Evolutionary conservation across 1,140 invertebrate species (phyloP), one percentile per base, ranked within the genome.

Genomic region (Dryas iulia): DNA sequence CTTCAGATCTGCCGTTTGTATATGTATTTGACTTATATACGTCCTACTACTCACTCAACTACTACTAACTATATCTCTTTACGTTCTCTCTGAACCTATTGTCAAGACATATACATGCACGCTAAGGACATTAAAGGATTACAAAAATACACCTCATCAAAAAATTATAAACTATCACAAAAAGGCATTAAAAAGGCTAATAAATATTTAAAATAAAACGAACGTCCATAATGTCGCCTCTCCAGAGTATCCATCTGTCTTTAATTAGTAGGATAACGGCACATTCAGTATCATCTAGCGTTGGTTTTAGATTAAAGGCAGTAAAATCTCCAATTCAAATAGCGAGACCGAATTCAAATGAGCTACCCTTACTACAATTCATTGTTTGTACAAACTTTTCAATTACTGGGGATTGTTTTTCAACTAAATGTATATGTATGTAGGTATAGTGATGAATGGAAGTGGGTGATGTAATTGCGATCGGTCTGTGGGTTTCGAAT

Each of bases 291-390:
- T 74, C 81, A 79, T 79, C 74, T 74, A 71, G 67, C 81, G 81
- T 78, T 81, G 86, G 79, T 82, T 85, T 83, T 82, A 85, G 83
- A 88, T 86, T 88, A 88, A 84, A 82, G 81, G 76, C 82, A 84
- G 80, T 86, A 85, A 85, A 88, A 88, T 88, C 83, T 86, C 82
- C 84, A 88, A 88, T 88, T 88, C 86, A 88, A 88, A 88, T 88
- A 74, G 79, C 71, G 73, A 75, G 73, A 79, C 81, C 76, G 83
- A 86, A 86, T 86, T 85, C 78, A 82, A 88, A 88, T 88, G 79
- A 81, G 73, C 53, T 35, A 26, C 77, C 75, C 81, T 59, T 86
- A 87, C 84, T 62, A 87, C 53, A 53, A 18, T 39, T 61, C 59
- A 62, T 53, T 62, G 35, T 62, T 62, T 47, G 39, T 21, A 18